Evolutionary conservation across 2,888 invertebrate genomes (phyloP), one percentile per base, ranked within the genome.

Genomic region (Pandemis cinnamomeana): DNA sequence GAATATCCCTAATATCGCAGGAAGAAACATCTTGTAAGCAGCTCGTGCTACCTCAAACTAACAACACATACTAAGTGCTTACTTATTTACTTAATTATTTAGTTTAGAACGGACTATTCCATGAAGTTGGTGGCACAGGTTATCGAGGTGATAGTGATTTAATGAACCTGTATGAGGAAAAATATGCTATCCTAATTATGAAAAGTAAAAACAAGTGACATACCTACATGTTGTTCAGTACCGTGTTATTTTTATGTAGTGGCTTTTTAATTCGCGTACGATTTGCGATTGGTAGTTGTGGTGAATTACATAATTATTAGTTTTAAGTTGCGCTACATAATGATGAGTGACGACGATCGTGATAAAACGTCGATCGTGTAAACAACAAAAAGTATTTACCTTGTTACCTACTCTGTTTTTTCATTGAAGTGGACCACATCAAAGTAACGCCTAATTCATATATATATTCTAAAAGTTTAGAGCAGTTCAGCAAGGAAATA

Each of bases 331-430:
- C 55, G 61, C 67, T 77, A 78, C 81, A 88, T 84, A 79, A 93
- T 91, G 91, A 98, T 98, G 98, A 98, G 98, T 92, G 98, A 98
- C 94, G 98, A 98, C 93, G 98, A 98, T 91, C 96, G 98, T 85
- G 98, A 98, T 53, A 5, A 20, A 20, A 20, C 20, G 20, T 20
- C 20, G 20, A 20, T 20, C 20, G 20, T 20, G 20, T 20, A 20
- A 20, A 20, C 20, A 20, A 20, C 20, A 20, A 20, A 20, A 20
- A 20, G 20, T 20, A 20, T 20, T 20, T 20, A 20, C 20, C 20
- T 20, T 20, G 20, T 20, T 20, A 20, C 20, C 20, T 20, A 20
- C 20, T 20, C 20, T 20, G 20, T 20, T 20, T 20, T 20, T 20
- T 20, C 20, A 20, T 20, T 20, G 20, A 20, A 20, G 20, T 20